Percentiles rank a stretch among this genome's conserved stretches.
These are phyloP conservation scores for Lepilemur septentrionalis DNA, from an alignment of 2,797 vertebrate species.

Conservation along the genomic window DNA sequence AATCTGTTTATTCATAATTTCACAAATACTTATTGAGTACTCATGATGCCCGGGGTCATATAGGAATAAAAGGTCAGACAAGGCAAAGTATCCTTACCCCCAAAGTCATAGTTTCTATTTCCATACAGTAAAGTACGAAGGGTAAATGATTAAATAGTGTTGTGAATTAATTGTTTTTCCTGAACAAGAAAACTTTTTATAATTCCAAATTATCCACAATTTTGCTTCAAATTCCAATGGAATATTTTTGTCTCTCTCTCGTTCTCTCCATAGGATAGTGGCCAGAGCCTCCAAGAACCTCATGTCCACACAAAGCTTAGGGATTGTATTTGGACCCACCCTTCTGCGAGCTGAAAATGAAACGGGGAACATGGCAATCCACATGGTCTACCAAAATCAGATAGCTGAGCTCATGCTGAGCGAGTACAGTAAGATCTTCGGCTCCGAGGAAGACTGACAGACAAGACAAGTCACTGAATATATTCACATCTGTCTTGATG, in stretches of 20 bases:
- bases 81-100: background rate
- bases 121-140: background rate
- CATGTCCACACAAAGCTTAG: slow-evolving; percentile 95
- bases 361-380: slow-evolving; percentile 92
- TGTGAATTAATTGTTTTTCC: background rate
- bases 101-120: background rate
- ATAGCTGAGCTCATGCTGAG: slow-evolving; percentile 94
- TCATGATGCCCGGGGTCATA: background rate
- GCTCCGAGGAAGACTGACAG: slow-evolving; percentile 87
- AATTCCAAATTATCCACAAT: background rate
- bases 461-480: slow-evolving; percentile 83
- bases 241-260: background rate
- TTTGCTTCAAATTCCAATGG: background rate
- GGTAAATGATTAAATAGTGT: background rate
- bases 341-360: slow-evolving; percentile 95
- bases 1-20: background rate
- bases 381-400: slow-evolving; percentile 98
- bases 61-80: background rate
- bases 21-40: background rate
- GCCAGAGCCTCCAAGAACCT: slow-evolving; percentile 90
- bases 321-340: slow-evolving; percentile 96
- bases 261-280: slow-evolving; percentile 88
- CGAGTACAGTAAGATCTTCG: slow-evolving; percentile 91
- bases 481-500: slow-evolving; percentile 88
- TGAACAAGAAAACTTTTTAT: background rate